Evolutionary conservation across 2,888 invertebrate species (phyloP).

Genomic region (Latrodectus hesperus): DNA sequence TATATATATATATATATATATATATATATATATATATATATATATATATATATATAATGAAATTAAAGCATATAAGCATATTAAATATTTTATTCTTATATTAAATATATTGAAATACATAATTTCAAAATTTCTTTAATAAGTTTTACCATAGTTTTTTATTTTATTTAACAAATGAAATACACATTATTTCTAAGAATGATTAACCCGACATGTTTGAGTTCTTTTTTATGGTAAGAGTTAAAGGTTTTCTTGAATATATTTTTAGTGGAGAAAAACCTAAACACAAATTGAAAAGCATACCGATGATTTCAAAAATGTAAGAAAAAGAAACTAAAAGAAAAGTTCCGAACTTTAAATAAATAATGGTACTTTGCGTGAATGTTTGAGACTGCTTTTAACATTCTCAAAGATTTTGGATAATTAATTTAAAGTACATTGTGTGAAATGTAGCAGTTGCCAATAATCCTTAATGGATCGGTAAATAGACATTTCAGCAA

Average conservation of each 20-base stretch:
- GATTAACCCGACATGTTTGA: conserved; percentile 3
- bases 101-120: no score
- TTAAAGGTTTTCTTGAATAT: neutral
- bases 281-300: conserved; percentile 5
- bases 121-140: no score
- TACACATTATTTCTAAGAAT: neutral
- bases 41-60: no score
- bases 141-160: no score
- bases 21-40: no score
- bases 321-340: conserved; percentile 10
- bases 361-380: conserved; percentile 29
- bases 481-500: conserved; percentile 32
- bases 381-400: conserved; percentile 27
- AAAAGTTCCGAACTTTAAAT: conserved; percentile 22
- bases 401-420: conserved; percentile 32
- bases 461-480: conserved; percentile 39
- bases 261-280: neutral
- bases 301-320: conserved; percentile 32
- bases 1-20: no score
- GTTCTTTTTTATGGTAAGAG: conserved; percentile 2
- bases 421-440: conserved; percentile 47
- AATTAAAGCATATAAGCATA: no score
- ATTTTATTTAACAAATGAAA: no score
- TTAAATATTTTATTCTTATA: no score
- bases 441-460: conserved; percentile 16